These are phyloP conservation scores for Ranitomeya imitator DNA, from an alignment of 2,113 vertebrate species.

Conservation along the genomic window DNA sequence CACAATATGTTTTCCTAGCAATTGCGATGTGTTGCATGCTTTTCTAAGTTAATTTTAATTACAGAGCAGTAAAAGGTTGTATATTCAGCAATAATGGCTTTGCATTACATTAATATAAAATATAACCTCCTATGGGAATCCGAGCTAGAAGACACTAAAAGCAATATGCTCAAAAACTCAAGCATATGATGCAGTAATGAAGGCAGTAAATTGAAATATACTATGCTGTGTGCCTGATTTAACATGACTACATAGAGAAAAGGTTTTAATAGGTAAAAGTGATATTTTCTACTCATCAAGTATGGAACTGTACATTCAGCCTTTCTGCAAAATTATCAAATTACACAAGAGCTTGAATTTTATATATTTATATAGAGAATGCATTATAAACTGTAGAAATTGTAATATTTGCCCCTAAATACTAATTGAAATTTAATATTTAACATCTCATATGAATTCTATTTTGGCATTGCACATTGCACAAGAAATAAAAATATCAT, in stretches of 20 bases:
- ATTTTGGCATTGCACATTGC: too few species aligned
- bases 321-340: background rate
- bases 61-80: slow-evolving; percentile 46
- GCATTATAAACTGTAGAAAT: background rate
- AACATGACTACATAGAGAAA: background rate
- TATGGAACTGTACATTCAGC: too few species aligned
- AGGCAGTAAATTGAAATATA: background rate
- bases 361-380: background rate
- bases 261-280: background rate
- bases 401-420: background rate
- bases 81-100: slow-evolving; percentile 49
- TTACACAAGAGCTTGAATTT: background rate
- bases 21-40: background rate
- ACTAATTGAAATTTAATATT: background rate
- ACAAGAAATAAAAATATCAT: too few species aligned
- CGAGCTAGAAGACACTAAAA: background rate
- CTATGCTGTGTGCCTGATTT: background rate
- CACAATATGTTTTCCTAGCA: slow-evolving; percentile 8
- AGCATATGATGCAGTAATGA: slow-evolving; percentile 9
- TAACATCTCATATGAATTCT: too few species aligned
- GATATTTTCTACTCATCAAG: background rate
- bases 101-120: slow-evolving; percentile 44
- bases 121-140: slow-evolving; percentile 18
- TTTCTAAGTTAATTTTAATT: slow-evolving; percentile 52
- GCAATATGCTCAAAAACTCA: slow-evolving; percentile 26